Percentiles rank a stretch among this genome's conserved stretches.
phyloP scores from a whole-genome alignment of 2,113 vertebrate genomes.

The Percina caprodes region DNA sequence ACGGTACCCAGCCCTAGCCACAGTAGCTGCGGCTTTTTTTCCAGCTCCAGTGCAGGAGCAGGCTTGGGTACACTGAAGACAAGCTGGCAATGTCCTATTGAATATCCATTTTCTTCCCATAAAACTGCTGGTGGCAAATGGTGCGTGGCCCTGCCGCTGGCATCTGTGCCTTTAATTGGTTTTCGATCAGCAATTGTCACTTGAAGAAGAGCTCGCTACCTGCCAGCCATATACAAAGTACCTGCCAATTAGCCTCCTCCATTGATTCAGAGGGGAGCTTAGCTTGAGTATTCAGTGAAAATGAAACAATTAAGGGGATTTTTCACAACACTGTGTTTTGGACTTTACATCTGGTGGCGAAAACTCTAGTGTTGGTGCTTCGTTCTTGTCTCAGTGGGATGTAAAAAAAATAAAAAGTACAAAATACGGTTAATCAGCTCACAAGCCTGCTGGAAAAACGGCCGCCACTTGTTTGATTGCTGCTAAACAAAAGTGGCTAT shows the following conservation, averaged over 20 bases:
- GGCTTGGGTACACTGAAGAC: constrained; percentile 10
- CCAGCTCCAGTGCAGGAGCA: background rate
- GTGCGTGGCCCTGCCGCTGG: constrained; percentile 4
- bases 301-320: constrained; percentile 33
- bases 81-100: constrained; percentile 36
- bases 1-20: background rate
- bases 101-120: constrained; percentile 55
- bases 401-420: constrained; percentile 15
- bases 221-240: constrained; percentile 59
- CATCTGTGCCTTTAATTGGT: constrained; percentile 67
- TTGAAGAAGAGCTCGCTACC: constrained; percentile 53
- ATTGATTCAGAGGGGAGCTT: constrained; percentile 65
- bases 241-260: constrained; percentile 66
- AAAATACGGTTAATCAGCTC: constrained; percentile 52
- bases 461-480: constrained; percentile 30
- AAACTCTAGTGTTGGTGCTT: constrained; percentile 49
- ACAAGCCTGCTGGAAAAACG: constrained; percentile 12
- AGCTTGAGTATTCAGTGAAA: constrained; percentile 38
- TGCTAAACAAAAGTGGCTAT: constrained; percentile 40
- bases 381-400: constrained; percentile 34
- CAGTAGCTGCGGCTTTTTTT: background rate
- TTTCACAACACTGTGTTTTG: constrained; percentile 41
- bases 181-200: constrained; percentile 72
- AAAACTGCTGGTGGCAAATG: constrained; percentile 45
- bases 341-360: constrained; percentile 14